Evolutionary conservation across 2,888 invertebrate genomes (phyloP).

Genomic region (Lepidochitona cinerea): DNA sequence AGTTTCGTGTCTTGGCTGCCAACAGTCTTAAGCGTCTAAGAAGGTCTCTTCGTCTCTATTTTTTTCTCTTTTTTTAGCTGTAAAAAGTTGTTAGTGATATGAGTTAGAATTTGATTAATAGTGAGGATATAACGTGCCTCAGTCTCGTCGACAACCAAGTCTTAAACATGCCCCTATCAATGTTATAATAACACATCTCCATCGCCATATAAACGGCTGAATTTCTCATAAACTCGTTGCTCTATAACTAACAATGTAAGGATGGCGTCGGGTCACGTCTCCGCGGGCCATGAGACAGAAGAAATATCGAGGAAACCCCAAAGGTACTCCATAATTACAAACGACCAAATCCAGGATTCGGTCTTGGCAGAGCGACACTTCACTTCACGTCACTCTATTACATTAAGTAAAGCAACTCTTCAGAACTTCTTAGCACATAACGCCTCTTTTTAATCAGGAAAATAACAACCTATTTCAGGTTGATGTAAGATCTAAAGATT

Average conservation of each 20-base stretch:
- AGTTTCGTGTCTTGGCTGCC: neutral
- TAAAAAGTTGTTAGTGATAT: neutral
- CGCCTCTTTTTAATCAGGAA: too few relatives aligned
- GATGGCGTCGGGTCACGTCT: slow-evolving; percentile 1
- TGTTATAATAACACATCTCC: neutral
- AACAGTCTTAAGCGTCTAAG: neutral
- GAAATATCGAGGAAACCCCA: slow-evolving; percentile 4
- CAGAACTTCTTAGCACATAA: neutral
- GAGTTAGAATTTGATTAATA: neutral
- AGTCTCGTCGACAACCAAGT: neutral
- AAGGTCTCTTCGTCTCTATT: too few relatives aligned
- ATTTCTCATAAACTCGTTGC: neutral
- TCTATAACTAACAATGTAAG: neutral
- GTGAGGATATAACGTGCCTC: neutral
- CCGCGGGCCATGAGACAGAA: neutral
- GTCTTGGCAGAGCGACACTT: neutral
- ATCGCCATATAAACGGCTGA: neutral
- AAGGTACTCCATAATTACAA: slow-evolving; percentile 1
- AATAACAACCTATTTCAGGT: too few relatives aligned
- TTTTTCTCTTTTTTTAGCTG: neutral
- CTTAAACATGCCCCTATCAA: neutral
- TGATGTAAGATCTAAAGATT: too few relatives aligned
- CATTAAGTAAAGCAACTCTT: neutral
- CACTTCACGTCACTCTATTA: neutral
- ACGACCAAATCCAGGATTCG: neutral